Conservation (phyloP, 1,140 invertebrate genomes). For the Bemisia tabaci region DNA sequence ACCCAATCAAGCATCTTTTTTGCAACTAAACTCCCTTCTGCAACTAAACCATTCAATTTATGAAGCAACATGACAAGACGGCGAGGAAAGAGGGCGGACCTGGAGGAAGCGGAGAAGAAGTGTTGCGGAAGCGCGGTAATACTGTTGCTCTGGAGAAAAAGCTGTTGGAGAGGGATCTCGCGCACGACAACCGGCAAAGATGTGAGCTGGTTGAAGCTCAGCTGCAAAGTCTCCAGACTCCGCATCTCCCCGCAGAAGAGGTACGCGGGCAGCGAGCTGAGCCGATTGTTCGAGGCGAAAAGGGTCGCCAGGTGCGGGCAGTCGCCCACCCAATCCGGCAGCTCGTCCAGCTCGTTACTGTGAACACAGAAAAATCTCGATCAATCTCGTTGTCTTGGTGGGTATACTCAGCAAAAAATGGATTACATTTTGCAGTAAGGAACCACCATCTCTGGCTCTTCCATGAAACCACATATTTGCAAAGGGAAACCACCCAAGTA, state of each 20-base stretch:
- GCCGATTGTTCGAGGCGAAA: constrained; percentile 56
- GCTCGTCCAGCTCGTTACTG: constrained; percentile 51
- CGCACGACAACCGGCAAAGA: constrained; percentile 52
- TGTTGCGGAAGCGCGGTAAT: constrained; percentile 54
- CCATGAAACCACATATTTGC: neutral
- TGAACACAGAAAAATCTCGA: no score
- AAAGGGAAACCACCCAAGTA: neutral
- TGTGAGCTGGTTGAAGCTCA: constrained; percentile 59
- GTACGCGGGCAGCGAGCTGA: constrained; percentile 52
- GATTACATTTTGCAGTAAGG: no score
- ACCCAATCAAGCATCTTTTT: no score
- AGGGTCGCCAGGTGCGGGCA: constrained; percentile 54
- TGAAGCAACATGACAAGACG: no score
- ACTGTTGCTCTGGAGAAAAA: constrained; percentile 63
- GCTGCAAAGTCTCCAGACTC: constrained; percentile 50
- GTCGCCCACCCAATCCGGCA: constrained; percentile 65
- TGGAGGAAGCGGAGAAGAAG: constrained; percentile 55
- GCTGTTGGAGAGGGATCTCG: constrained; percentile 43
- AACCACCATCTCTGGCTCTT: no score
- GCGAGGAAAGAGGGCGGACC: no score
- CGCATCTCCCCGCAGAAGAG: constrained; percentile 55
- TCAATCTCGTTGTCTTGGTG: no score
- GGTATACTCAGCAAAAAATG: neutral
- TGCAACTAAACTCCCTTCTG: no score
- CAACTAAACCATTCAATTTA: no score